Conservation (phyloP, 2,113 vertebrate species). For the Nothocercus julius region DNA sequence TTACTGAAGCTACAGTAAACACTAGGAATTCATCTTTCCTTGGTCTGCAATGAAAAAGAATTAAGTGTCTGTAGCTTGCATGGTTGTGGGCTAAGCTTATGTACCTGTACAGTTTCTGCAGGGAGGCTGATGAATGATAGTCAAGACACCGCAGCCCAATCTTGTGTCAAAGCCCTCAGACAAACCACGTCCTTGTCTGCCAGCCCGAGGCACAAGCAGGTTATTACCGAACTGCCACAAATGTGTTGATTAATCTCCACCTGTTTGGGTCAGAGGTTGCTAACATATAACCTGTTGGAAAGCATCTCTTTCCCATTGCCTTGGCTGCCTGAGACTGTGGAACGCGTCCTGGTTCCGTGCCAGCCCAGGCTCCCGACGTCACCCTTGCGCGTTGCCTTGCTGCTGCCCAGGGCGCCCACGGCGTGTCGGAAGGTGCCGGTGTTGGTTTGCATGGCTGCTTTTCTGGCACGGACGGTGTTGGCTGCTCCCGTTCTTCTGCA, state of each 20-base stretch:
- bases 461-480: neutral
- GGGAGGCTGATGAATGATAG: neutral
- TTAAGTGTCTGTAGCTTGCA: neutral
- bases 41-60: fast-evolving
- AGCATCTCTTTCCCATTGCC: fast-evolving
- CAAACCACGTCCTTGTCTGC: neutral
- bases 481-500: neutral
- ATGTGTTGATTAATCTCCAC: neutral
- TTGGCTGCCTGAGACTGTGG: fast-evolving
- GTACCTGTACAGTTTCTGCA: neutral
- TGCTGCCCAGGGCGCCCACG: neutral
- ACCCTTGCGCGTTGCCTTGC: neutral
- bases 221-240: neutral
- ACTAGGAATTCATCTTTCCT: neutral
- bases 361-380: neutral
- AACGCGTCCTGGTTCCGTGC: fast-evolving
- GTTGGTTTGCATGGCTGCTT: neutral
- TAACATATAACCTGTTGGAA: neutral
- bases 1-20: neutral
- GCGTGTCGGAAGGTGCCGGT: neutral
- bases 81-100: fast-evolving
- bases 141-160: neutral
- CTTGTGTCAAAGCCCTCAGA: fast-evolving
- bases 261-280: neutral
- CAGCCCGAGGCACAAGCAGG: neutral